Evolutionary conservation across 2,888 invertebrate species (phyloP).

Genomic region (Rotaria sp.): DNA sequence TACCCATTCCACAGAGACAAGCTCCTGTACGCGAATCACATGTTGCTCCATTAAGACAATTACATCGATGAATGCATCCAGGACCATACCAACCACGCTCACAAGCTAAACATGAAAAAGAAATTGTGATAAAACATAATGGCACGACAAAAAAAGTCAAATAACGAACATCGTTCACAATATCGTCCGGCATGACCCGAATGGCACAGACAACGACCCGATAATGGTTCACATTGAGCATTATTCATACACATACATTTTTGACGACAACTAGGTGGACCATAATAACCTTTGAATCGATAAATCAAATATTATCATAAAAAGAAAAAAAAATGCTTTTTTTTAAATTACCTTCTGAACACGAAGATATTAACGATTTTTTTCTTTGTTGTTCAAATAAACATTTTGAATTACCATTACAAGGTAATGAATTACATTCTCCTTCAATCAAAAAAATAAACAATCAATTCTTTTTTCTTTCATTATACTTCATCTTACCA

Average conservation of each 20-base stretch:
- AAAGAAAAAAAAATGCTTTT: not conserved
- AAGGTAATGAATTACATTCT: not conserved
- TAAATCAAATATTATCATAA: not conserved
- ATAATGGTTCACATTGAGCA: not conserved
- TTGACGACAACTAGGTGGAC: not conserved
- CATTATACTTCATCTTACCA: not conserved
- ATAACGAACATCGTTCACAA: not conserved
- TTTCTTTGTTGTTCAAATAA: not conserved
- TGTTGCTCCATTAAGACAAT: not conserved
- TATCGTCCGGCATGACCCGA: not conserved
- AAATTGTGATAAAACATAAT: not conserved
- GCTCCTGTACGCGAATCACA: not conserved
- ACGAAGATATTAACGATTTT: not conserved
- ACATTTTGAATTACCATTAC: not conserved
- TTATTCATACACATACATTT: slow-evolving; percentile 29
- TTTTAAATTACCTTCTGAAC: not conserved
- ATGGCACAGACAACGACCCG: not conserved
- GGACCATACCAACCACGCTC: slow-evolving; percentile 13
- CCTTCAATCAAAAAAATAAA: not conserved
- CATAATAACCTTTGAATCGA: not conserved
- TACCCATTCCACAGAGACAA: not conserved
- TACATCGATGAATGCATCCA: slow-evolving; percentile 3
- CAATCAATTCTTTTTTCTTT: not conserved
- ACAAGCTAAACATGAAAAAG: not conserved
- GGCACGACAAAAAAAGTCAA: not conserved